These are phyloP conservation scores for Machaerirhynchus nigripectus DNA, from an alignment of 2,113 vertebrate species.

Conservation along the genomic window DNA sequence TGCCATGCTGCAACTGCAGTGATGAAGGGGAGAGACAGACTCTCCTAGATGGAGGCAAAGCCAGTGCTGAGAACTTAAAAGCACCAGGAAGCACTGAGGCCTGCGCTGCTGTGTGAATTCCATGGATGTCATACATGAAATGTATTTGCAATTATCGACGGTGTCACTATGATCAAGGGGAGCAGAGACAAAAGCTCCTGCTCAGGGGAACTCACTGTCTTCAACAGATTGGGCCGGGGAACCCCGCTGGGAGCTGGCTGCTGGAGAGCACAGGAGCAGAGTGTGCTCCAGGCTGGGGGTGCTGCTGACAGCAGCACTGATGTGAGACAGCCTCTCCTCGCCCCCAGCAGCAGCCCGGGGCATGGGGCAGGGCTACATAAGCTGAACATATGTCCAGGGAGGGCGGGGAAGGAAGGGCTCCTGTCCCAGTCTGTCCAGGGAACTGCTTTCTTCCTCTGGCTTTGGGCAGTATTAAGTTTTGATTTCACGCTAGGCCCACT, in stretches of 20 bases:
- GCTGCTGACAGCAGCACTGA: conserved; percentile 39
- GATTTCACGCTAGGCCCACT: rapidly evolving
- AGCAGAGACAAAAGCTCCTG: conserved; percentile 9
- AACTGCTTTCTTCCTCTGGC: background rate
- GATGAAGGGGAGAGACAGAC: background rate
- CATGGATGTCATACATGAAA: background rate
- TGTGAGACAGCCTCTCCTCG: conserved; percentile 13
- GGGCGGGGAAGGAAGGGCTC: background rate
- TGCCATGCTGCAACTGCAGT: background rate
- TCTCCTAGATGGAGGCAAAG: background rate
- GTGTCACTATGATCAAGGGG: background rate
- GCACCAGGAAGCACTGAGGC: background rate
- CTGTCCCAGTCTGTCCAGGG: background rate
- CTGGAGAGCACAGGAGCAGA: background rate
- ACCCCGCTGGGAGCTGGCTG: background rate
- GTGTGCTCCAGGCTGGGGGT: background rate
- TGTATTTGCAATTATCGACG: background rate
- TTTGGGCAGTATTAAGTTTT: background rate
- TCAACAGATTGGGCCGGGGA: background rate
- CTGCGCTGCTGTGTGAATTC: background rate
- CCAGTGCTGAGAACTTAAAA: background rate
- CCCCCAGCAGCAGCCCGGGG: background rate
- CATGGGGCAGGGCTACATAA: background rate
- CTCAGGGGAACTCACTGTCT: background rate
- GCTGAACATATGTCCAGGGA: background rate